Evolutionary conservation across 2,888 invertebrate genomes (phyloP).

Genomic region (Rhamphomyia laevipes): DNA sequence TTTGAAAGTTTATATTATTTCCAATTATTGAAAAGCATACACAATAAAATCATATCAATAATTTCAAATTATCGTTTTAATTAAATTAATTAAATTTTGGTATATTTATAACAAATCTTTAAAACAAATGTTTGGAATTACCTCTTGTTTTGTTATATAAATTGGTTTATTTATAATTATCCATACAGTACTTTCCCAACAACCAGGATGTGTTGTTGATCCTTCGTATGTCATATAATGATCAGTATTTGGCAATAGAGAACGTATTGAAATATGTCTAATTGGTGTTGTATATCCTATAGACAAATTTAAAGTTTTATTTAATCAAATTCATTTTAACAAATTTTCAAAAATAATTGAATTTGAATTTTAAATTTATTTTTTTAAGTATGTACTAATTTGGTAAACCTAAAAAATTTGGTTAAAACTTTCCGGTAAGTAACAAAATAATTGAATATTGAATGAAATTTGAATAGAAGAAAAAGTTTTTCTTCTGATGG

Average conservation of each 20-base stretch:
- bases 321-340: no score
- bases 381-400: no score
- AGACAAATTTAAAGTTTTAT: no score
- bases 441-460: no score
- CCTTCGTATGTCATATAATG: conserved; percentile 99
- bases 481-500: no score
- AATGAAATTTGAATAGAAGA: no score
- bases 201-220: conserved; percentile 93
- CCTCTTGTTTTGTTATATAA: conserved; percentile 93
- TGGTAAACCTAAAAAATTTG: no score
- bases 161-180: conserved; percentile 95
- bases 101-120: not conserved
- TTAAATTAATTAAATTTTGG: no score
- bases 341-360: no score
- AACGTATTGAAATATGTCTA: conserved; percentile 72
- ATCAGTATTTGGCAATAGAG: conserved; percentile 81
- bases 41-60: not conserved
- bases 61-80: not conserved
- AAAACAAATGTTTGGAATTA: conserved; percentile 32
- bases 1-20: no score
- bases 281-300: conserved; percentile 73
- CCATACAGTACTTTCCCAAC: conserved; percentile 99
- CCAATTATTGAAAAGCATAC: not conserved
- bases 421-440: no score
- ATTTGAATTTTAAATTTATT: no score